These are phyloP conservation scores for Platycercus adscitus DNA, from an alignment of 2,113 vertebrate genomes.

Conservation along the genomic window DNA sequence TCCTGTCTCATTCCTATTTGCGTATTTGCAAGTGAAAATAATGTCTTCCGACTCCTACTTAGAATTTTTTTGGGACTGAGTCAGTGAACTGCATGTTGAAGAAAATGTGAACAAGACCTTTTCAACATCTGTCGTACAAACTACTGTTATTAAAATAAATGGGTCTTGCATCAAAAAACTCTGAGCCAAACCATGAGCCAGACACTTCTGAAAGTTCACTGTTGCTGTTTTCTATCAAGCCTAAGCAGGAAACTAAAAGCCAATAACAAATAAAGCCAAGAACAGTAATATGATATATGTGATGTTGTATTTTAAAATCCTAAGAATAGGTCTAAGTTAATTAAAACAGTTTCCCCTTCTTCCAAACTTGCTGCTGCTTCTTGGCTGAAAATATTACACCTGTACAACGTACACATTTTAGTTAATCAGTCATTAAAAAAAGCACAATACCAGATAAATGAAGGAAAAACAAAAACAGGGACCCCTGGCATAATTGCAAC, in stretches of 20 bases:
- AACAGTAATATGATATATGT: neutral
- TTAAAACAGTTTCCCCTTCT: neutral
- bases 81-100: slow-evolving; percentile 24
- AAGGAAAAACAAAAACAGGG: neutral
- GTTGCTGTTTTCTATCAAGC: neutral
- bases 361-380: neutral
- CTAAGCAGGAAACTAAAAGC: neutral
- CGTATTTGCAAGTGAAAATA: slow-evolving; percentile 42
- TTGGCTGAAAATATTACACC: neutral
- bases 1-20: slow-evolving; percentile 12
- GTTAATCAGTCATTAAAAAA: neutral
- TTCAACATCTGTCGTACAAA: slow-evolving; percentile 14
- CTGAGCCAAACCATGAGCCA: neutral
- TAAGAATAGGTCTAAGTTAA: neutral
- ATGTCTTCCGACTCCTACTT: slow-evolving; percentile 35
- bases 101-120: slow-evolving; percentile 18
- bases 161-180: neutral
- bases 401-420: neutral
- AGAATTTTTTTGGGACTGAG: slow-evolving; percentile 3
- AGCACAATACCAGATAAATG: neutral
- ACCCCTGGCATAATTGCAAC: neutral
- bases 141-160: neutral
- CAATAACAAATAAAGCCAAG: neutral
- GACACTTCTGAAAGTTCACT: neutral
- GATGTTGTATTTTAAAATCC: neutral